Base-by-base conservation (phyloP, 2,888 invertebrate species). In the Synergus umbraculus region DNA sequence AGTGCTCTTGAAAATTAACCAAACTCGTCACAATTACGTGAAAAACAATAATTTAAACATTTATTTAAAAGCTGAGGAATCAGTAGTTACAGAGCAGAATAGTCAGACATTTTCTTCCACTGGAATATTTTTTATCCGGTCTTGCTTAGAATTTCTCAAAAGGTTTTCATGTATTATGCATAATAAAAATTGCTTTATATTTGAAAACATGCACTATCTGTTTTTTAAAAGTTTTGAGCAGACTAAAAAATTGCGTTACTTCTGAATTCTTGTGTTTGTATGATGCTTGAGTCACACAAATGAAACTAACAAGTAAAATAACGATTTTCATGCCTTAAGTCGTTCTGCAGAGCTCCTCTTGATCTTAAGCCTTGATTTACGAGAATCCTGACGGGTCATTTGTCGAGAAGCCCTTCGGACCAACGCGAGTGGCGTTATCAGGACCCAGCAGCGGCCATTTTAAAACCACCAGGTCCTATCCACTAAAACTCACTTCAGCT, bases 351-450 rank as follows among this genome's bases (percentile, higher is more conserved):
- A 54, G 37, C 41, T 73, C n/a, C 13, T 29, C 37, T 54, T 73
- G 73, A 73, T 73, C 73, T 73, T 73, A 86, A 86, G 85, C 85
- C 86, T 89, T 92, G 91, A 92, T 92, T 92, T 92, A 92, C 90
- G 92, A 89, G 89, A 89, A 86, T 89, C 88, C 86, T 91, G 91
- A 92, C 92, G 91, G 91, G 91, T 90, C 90, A 92, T 92, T 92
- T 91, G 92, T 92, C 91, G 90, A 78, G 85, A 83, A 83, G 85
- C 81, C 87, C 88, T 89, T 85, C 89, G 85, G 90, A 89, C 90
- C 87, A 86, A 80, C 84, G 82, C 85, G 80, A 78, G 76, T 78
- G 83, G 79, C 82, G 86, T 88, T 88, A 88, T 88, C 88, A 85
- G 84, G 77, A 65, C 83, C 73, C 80, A 82, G 86, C 90, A 90